A percentile compares a stretch with the other conserved stretches of the same genome.
Conservation (phyloP, 1,140 invertebrate genomes). For the Aphaenogaster ashmeadi region DNA sequence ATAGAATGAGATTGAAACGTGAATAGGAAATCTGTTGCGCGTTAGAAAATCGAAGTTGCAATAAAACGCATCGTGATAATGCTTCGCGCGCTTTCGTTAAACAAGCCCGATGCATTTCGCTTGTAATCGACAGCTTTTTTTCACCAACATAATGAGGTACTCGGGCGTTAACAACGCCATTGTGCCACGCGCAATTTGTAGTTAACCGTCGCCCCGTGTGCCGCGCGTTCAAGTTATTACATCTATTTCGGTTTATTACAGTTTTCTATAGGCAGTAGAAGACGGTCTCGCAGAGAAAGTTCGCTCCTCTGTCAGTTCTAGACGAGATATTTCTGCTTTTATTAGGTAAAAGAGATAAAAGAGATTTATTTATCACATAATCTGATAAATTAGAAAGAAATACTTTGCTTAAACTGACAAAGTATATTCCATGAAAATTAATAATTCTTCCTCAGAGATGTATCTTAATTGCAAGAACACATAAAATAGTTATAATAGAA, state of each 20-base stretch:
- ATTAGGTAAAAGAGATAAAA: constrained; percentile 16
- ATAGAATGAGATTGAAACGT: constrained; percentile 25
- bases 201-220: constrained; percentile 48
- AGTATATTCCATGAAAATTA: background rate
- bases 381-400: constrained; percentile 18
- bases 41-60: constrained; percentile 23
- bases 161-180: constrained; percentile 70
- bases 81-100: constrained; percentile 48
- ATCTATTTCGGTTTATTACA: constrained; percentile 70
- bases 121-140: constrained; percentile 72
- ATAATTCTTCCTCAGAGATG: background rate
- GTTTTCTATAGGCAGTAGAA: constrained; percentile 44
- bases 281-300: constrained; percentile 7
- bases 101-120: constrained; percentile 65
- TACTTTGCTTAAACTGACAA: background rate
- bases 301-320: constrained; percentile 10
- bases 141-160: constrained; percentile 69
- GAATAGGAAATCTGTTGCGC: background rate
- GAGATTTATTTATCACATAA: background rate
- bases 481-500: background rate
- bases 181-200: constrained; percentile 72
- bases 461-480: background rate
- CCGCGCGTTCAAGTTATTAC: constrained; percentile 69
- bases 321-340: constrained; percentile 32
- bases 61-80: constrained; percentile 49